phyloP scores from a whole-genome alignment of 2,888 invertebrate genomes.

The Auanema freiburgensis region DNA sequence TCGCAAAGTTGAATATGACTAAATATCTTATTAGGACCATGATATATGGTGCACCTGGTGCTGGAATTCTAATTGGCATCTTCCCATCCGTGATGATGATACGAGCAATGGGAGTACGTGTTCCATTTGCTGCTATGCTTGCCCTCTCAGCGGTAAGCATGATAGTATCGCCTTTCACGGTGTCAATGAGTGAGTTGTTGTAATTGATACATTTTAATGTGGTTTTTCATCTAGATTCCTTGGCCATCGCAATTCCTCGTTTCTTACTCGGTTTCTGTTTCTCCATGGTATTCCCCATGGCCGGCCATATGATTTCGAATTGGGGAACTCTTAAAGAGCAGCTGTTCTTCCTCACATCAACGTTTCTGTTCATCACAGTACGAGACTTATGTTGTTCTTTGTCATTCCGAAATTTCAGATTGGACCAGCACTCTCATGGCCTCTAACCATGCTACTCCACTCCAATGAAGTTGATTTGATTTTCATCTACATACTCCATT shows the following conservation, averaged over 20 bases:
- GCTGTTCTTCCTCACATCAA: slow-evolving; percentile 43
- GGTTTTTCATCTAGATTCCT: slow-evolving; percentile 7
- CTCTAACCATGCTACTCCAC: slow-evolving; percentile 29
- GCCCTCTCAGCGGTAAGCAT: neutral
- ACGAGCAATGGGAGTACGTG: slow-evolving; percentile 4
- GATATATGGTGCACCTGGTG: too few species aligned
- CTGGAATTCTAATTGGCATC: slow-evolving; percentile 13
- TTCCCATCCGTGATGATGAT: slow-evolving; percentile 13
- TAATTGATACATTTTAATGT: neutral
- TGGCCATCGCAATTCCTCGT: slow-evolving; percentile 30
- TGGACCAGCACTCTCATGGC: slow-evolving; percentile 39
- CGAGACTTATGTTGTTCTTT: neutral
- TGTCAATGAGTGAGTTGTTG: slow-evolving; percentile 9
- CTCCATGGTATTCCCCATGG: slow-evolving; percentile 42
- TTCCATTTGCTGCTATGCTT: neutral
- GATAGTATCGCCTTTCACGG: slow-evolving; percentile 5
- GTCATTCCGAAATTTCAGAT: slow-evolving; percentile 25
- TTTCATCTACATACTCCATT: slow-evolving; percentile 24
- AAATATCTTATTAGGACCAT: too few species aligned
- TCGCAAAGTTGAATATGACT: too few species aligned
- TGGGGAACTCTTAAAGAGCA: slow-evolving; percentile 59
- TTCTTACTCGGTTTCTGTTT: slow-evolving; percentile 48
- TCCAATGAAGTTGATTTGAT: slow-evolving; percentile 25
- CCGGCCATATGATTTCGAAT: slow-evolving; percentile 46
- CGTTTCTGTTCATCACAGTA: slow-evolving; percentile 49